Evolutionary conservation across 2,797 vertebrate genomes (phyloP), one percentile per base, ranked within the genome.

Genomic region (Hephaestus fuliginosus): DNA sequence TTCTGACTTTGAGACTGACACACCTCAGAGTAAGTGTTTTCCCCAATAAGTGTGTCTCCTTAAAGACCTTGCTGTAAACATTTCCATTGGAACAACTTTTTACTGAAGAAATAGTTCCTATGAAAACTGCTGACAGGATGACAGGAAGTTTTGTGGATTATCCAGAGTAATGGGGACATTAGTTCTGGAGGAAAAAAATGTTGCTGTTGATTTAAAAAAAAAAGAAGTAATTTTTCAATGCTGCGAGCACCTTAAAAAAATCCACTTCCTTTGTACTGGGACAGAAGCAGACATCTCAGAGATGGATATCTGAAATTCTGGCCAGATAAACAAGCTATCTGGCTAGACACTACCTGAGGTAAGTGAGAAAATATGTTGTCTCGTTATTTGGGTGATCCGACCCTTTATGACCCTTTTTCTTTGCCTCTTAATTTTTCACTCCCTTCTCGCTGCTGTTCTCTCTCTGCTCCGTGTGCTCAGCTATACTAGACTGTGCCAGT

Each of bases 81-180:
- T 76, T 76, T 80, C 46, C 53, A 73, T 4, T 61, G 22, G 55
- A 76, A 20, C 17, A 11, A 39, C 30, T 52, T 72, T 64, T 4
- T 36, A 17, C 52, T 49, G 33, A 57, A 76, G 43, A 65, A 69
- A 57, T 3, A 14, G 41, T 68, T 65, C 63, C 64, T 17, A 25
- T 56, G 25, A 64, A 69, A 84, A 80, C n/a, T 72, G 73, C 76
- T 72, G 74, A 75, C 58, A 22, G 17, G 17, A 56, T 72, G 74
- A 75, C 58, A 22, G 17, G 17, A 56, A 43, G 30, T 39, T 62
- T 13, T 52, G 43, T 39, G 67, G 73, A 76, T 83, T 69, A 76
- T 68, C 48, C 44, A 48, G 14, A 68, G 60, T 53, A 72, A 69
- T 60, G 43, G 12, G 65, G 76, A 52, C 66, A 67, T 61, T 64